Evolutionary conservation across 2,113 vertebrate genomes (phyloP).

Genomic region (Puntigrus tetrazona): DNA sequence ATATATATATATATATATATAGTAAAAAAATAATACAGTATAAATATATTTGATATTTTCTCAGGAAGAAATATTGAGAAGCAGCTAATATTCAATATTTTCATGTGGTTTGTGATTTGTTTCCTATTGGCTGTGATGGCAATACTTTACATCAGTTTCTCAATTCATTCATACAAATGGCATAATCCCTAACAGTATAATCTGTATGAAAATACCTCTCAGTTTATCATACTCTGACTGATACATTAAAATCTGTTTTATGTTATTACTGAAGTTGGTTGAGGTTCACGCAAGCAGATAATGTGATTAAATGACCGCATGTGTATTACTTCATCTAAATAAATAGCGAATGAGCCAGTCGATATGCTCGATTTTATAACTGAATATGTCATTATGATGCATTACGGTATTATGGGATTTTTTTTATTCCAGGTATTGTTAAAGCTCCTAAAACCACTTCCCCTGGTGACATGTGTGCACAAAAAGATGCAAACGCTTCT

Average conservation of each 20-base stretch:
- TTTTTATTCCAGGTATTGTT: neutral
- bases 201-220: constrained; percentile 30
- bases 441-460: neutral
- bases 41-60: no score
- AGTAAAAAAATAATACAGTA: no score
- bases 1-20: no score
- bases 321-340: neutral
- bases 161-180: constrained; percentile 3
- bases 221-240: constrained; percentile 22
- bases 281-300: neutral
- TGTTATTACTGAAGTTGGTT: constrained; percentile 4
- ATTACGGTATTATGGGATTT: constrained; percentile 1
- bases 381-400: constrained; percentile 14
- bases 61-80: no score
- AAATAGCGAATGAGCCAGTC: neutral
- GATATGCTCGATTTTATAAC: constrained; percentile 21
- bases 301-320: constrained; percentile 16
- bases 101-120: neutral
- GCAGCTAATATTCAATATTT: no score
- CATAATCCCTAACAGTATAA: constrained; percentile 25
- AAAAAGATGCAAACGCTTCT: constrained; percentile 20
- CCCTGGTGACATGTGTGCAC: constrained; percentile 7
- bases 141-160: neutral
- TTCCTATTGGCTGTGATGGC: neutral
- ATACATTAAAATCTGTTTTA: constrained; percentile 32